phyloP scores from a whole-genome alignment of 2,797 vertebrate species.

The Sandelia bainsii region DNA sequence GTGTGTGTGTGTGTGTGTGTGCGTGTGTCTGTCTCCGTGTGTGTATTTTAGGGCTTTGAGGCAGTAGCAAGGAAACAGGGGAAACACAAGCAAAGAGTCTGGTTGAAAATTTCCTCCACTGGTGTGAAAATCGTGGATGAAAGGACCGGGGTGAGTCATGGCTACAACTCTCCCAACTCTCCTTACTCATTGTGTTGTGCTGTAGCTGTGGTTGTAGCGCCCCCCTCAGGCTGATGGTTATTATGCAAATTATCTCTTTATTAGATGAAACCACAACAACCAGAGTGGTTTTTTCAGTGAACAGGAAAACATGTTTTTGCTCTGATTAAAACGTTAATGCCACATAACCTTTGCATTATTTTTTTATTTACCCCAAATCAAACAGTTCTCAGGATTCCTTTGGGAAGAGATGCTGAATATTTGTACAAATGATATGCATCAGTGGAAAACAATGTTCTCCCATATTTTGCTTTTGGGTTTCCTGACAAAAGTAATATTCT shows the following conservation, averaged over 20 bases:
- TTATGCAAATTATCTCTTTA: neutral
- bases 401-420: neutral
- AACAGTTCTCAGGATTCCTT: neutral
- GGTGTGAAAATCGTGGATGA: constrained; percentile 83
- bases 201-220: neutral
- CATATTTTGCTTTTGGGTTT: neutral
- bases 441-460: neutral
- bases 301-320: neutral
- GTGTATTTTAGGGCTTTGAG: constrained; percentile 70
- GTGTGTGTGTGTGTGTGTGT: constrained; percentile 15
- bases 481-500: neutral
- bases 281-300: neutral
- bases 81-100: constrained; percentile 84
- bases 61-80: constrained; percentile 76
- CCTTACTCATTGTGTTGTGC: neutral
- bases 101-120: constrained; percentile 78
- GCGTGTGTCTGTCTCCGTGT: constrained; percentile 10
- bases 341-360: neutral
- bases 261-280: neutral
- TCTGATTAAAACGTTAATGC: neutral
- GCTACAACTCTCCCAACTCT: neutral
- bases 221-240: constrained; percentile 1
- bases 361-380: neutral
- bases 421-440: neutral
- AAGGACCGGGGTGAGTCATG: constrained; percentile 76